Evolutionary conservation across 2,888 invertebrate species (phyloP), one percentile per base, ranked within the genome.

Genomic region (Agriotes lineatus): DNA sequence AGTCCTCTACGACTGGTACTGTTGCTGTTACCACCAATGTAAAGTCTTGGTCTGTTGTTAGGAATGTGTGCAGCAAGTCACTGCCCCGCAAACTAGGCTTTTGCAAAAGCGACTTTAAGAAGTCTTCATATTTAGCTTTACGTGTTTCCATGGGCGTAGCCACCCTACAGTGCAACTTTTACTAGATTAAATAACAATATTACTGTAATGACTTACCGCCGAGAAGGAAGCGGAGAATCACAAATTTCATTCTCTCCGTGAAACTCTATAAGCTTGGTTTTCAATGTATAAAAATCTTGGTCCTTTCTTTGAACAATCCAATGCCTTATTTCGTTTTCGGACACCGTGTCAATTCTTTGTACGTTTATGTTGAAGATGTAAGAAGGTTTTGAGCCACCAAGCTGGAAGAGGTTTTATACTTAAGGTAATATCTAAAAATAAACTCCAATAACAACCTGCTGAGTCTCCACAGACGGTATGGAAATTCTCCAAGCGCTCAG

Each of bases 261-360:
- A 82, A 96, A 96, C 85, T 96, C 95, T 59, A 89, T 89, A 65
- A 96, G 86, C 82, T 95, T 94, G 63, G 90, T 88, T 78, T 95
- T 90, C 62, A 96, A 85, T 1, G 92, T 89, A 77, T 95, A 94
- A 85, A 96, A 96, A 84, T 96, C 96, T 77, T 91, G 89, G 80
- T 95, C 95, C 70, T 89, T 87, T 42, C 96, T 87, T 76, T 90
- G 86, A 7, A 92, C 89, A 0, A 87, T 85, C 92, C 93, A 93
- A 42, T 87, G 87, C 57, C 85, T 83, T 42, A 72, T 76, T 67
- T 85, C 83, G 60, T 85, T 85, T 3, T 80, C 85, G 58, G 77
- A 82, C 61, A 85, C 81, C 1, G 84, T 77, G 30, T 84, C 84
- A 25, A 80, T 76, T 74, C 82, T 77, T 68, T 82, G 80, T 1